These are phyloP conservation scores for Mesochorus sp. DNA, from an alignment of 2,888 invertebrate species.

Conservation along the genomic window DNA sequence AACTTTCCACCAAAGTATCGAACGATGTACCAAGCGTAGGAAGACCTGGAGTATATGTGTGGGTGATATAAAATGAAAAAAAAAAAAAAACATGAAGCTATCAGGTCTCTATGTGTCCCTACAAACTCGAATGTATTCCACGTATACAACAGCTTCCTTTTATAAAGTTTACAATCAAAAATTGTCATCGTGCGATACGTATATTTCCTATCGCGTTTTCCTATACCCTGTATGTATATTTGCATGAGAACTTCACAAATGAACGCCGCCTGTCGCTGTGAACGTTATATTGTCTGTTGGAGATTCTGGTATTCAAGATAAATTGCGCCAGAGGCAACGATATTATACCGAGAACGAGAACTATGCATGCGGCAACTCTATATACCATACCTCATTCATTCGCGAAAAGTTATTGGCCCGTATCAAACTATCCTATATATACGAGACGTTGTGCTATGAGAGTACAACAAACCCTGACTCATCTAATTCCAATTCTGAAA, in stretches of 20 bases:
- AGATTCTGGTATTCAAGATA: constrained; percentile 18
- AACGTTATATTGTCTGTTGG: neutral
- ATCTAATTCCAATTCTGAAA: constrained; percentile 26
- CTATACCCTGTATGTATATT: neutral
- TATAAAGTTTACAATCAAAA: constrained; percentile 9
- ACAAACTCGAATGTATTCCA: too few species aligned
- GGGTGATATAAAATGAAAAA: too few species aligned
- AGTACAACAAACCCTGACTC: constrained; percentile 42
- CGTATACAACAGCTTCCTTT: neutral
- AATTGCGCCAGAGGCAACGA: neutral
- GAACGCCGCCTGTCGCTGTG: constrained; percentile 1
- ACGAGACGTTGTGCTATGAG: constrained; percentile 13
- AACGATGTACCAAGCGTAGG: too few species aligned
- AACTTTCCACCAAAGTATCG: too few species aligned
- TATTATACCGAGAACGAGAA: neutral
- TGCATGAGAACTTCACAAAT: constrained; percentile 17
- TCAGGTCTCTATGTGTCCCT: too few species aligned
- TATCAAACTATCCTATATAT: neutral
- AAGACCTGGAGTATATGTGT: too few species aligned
- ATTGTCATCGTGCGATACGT: neutral
- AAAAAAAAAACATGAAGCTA: neutral
- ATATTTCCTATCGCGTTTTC: neutral
- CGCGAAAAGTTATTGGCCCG: constrained; percentile 27
- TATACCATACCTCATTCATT: neutral
- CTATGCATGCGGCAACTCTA: neutral